Percentiles rank a stretch among this genome's conserved stretches.
These are phyloP conservation scores for Ceraclea dissimilis DNA, from an alignment of 2,888 invertebrate genomes.

Conservation along the genomic window DNA sequence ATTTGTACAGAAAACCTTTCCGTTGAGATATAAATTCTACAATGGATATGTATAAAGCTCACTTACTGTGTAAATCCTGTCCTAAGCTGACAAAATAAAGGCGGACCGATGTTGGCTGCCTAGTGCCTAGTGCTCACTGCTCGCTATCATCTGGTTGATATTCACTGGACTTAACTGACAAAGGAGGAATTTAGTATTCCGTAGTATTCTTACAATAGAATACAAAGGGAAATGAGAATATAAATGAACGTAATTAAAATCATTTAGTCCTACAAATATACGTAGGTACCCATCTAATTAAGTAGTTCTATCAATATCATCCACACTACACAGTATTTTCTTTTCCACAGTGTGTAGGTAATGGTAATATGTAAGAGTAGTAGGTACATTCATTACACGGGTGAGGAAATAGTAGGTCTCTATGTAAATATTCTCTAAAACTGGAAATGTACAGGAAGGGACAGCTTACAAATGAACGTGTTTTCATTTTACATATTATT, in stretches of 20 bases:
- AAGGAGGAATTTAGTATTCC: not conserved
- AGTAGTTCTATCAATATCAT: too few species aligned
- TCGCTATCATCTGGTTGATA: not conserved
- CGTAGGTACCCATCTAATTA: not conserved
- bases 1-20: slow-evolving; percentile 14
- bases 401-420: too few species aligned
- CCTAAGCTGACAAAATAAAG: slow-evolving; percentile 8
- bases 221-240: not conserved
- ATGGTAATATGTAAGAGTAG: too few species aligned
- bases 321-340: too few species aligned
- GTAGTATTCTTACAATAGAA: not conserved
- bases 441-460: too few species aligned
- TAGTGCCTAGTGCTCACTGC: not conserved
- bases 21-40: not conserved
- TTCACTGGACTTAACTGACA: not conserved
- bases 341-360: too few species aligned
- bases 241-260: not conserved
- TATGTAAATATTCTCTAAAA: too few species aligned
- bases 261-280: not conserved
- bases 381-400: too few species aligned
- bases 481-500: too few species aligned
- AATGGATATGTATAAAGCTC: slow-evolving; percentile 2
- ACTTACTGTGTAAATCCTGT: slow-evolving; percentile 13
- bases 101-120: not conserved
- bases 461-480: too few species aligned